Evolutionary conservation across 2,113 vertebrate genomes (phyloP).

Genomic region (Antechinus stuartii): DNA sequence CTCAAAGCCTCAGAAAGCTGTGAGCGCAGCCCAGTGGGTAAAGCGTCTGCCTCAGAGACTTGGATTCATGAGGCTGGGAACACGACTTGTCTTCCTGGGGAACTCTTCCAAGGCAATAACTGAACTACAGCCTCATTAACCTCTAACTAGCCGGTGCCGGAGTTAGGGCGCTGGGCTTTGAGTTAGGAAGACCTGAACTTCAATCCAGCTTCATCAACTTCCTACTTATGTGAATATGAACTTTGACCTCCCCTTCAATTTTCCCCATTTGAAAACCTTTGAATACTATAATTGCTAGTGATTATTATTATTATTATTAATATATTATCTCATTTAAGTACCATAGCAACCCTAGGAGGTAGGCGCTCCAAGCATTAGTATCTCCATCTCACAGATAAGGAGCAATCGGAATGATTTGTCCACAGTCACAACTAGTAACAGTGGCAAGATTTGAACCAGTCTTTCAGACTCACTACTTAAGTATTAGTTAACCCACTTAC

Average conservation of each 20-base stretch:
- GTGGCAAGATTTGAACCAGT: not conserved
- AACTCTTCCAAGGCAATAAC: not conserved
- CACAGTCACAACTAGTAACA: not conserved
- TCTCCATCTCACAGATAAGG: not conserved
- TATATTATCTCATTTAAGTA: not conserved
- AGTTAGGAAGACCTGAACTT: not conserved
- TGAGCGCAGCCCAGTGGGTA: not conserved
- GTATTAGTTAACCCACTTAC: not conserved
- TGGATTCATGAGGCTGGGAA: not conserved
- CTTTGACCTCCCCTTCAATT: not conserved
- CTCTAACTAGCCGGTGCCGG: not conserved
- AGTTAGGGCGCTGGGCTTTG: not conserved
- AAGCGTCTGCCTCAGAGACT: not conserved
- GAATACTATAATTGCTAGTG: not conserved
- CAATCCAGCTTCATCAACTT: not conserved
- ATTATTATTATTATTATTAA: not conserved
- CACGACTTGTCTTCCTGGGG: not conserved
- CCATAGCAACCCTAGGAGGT: not conserved
- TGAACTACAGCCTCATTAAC: not conserved
- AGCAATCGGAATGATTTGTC: not conserved
- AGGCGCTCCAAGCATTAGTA: not conserved
- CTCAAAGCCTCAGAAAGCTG: not conserved
- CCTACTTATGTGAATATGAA: not conserved
- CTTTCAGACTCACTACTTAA: not conserved
- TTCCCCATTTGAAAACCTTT: not conserved